phyloP scores from a whole-genome alignment of 2,113 vertebrate species.

The Tursiops truncatus region DNA sequence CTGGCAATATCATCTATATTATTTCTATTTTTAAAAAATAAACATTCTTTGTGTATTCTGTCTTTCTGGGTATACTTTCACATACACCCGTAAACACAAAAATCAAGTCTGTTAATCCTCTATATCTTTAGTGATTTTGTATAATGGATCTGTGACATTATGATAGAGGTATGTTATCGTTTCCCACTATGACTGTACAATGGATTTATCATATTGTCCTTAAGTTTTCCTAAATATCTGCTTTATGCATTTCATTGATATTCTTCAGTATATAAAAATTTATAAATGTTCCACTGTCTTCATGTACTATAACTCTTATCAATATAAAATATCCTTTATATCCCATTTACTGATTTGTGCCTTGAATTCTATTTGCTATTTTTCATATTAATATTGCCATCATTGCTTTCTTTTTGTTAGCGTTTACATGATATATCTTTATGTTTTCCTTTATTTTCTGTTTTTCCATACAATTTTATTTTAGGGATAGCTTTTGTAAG shows the following conservation, averaged over 20 bases:
- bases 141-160: neutral
- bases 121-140: neutral
- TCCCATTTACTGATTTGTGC: neutral
- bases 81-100: neutral
- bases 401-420: neutral
- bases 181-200: neutral
- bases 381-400: neutral
- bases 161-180: neutral
- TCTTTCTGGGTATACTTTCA: neutral
- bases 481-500: neutral
- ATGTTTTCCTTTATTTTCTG: neutral
- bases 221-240: conserved; percentile 12
- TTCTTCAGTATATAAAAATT: neutral
- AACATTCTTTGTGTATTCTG: neutral
- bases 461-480: neutral
- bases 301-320: neutral
- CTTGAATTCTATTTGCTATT: neutral
- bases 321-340: neutral
- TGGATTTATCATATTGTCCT: neutral
- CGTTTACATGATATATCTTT: neutral
- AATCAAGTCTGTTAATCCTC: neutral
- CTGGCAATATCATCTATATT: neutral
- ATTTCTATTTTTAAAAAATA: neutral
- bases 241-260: neutral
- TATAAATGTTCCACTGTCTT: neutral